Evolutionary conservation across 1,140 invertebrate genomes (phyloP), one percentile per base, ranked within the genome.

Genomic region (Drosophila repletoides): DNA sequence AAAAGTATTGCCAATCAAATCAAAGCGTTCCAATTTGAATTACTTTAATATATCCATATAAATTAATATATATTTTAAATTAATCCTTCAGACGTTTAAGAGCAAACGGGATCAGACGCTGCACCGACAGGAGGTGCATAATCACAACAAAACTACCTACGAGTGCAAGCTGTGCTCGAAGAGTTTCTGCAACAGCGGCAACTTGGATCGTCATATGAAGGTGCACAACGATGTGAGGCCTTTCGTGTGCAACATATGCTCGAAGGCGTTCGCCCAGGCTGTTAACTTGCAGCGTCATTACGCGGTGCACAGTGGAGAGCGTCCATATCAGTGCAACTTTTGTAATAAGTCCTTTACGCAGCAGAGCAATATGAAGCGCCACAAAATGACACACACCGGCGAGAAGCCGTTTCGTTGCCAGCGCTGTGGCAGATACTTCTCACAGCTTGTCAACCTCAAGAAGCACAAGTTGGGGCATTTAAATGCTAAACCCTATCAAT

Each of bases 321-420:
- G 89, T 48, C 89, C 89, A 51, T 90, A 86, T 72, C 74, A 75
- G 28, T 90, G 89, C 49, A 86, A 72, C 31, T 88, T 89, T 45
- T 90, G 89, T 76, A 76, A 86, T 36, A 90, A 90, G 71, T 86
- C 86, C 34, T 90, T 90, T 45, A 90, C 89, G 29, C 89, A 90
- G 70, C 88, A 89, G 48, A 88, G 88, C 56, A 90, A 90, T 66
- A 87, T 90, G 86, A 90, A 88, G 38, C 89, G 89, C 34, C 89
- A 90, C 72, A 84, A 90, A 69, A 84, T 90, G 68, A 89, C 75
- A 72, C 89, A 90, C 60, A 90, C 89, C n/a, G 89, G 89, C 26
- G 88, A 89, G 49, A 89, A 90, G 46, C 89, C 89, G 38, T 90
- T 90, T 41, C 81, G 87, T 1, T 90, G 89, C 45, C 88, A 89